Percentiles rank a stretch among this genome's conserved stretches.
These are phyloP conservation scores for Caenorhabditis remanei DNA, from an alignment of 1,140 invertebrate species.

Conservation along the genomic window DNA sequence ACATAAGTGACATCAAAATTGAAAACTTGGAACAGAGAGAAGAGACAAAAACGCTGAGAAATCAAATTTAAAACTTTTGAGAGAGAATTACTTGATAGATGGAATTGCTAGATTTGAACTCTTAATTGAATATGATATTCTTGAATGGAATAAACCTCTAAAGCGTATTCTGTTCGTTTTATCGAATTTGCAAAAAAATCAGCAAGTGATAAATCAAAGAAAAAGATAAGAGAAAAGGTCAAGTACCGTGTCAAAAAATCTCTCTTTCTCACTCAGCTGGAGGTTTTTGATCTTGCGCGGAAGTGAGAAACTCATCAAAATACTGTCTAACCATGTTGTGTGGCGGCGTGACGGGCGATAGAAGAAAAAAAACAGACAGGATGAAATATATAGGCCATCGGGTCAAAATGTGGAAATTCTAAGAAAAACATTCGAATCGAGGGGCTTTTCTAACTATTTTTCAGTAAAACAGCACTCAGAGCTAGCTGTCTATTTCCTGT, in stretches of 20 bases:
- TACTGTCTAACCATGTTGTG: constrained; percentile 18
- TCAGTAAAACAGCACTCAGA: not conserved
- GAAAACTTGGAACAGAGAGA: not conserved
- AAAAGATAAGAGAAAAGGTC: not conserved
- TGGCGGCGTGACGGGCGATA: not conserved
- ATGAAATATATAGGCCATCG: constrained; percentile 11
- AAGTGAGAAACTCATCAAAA: constrained; percentile 31
- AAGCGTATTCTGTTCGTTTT: too few relatives aligned
- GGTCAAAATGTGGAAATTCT: not conserved
- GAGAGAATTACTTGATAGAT: too few relatives aligned
- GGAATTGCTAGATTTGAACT: too few relatives aligned
- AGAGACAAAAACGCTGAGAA: not conserved
- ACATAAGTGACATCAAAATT: constrained; percentile 5
- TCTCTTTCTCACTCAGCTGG: not conserved
- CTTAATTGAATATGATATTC: too few relatives aligned
- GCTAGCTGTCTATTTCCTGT: too few relatives aligned
- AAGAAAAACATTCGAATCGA: not conserved
- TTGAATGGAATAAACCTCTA: too few relatives aligned
- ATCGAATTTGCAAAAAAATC: too few relatives aligned
- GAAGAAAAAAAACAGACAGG: constrained; percentile 4
- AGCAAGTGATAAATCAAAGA: too few relatives aligned
- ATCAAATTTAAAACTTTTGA: too few relatives aligned
- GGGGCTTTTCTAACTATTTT: not conserved
- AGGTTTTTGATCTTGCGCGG: not conserved
- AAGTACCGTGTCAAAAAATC: not conserved